These are phyloP conservation scores for Bos taurus DNA, from an alignment of 2,113 vertebrate genomes.

Conservation along the genomic window ARS-UCD2.0 NC_037339.1:67039501-67040000, in stretches of 20 bases:
- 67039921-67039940: neutral
- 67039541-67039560: neutral
- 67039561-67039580: neutral
- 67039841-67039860: neutral
- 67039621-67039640: neutral
- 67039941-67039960: neutral
- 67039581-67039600: neutral
- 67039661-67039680: neutral
- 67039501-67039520: neutral
- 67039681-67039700: neutral
- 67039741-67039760: neutral
- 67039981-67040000: neutral
- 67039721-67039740: neutral
- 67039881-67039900: neutral
- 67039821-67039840: neutral
- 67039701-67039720: neutral
- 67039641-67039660: neutral
- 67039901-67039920: neutral
- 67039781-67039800: neutral
- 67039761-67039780: neutral
- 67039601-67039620: neutral
- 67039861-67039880: neutral
- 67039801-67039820: neutral
- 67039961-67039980: neutral
- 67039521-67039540: neutral